phyloP scores from a whole-genome alignment of 2,888 invertebrate genomes.

The Anagyrus pseudococci region DNA sequence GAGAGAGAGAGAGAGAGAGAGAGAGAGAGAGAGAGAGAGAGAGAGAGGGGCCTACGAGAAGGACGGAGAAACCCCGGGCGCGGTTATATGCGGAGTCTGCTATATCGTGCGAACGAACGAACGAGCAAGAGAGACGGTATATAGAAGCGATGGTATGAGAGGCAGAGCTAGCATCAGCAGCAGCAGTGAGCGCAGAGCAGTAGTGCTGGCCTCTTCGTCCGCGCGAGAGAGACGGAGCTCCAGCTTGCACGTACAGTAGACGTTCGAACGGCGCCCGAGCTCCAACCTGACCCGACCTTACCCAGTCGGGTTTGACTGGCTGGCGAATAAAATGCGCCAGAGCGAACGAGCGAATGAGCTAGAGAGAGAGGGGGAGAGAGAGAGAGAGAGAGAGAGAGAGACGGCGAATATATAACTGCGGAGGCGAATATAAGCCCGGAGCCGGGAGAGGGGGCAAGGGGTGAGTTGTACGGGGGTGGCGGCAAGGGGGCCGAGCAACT shows the following conservation, averaged over 20 bases:
- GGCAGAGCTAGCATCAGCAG: too few relatives aligned
- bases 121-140: conserved; percentile 11
- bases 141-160: background rate
- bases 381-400: conserved; percentile 15
- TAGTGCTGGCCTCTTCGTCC: too few relatives aligned
- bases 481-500: background rate
- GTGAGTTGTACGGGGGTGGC: background rate
- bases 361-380: conserved; percentile 16
- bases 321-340: background rate
- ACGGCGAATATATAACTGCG: conserved; percentile 17
- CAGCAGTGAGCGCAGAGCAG: background rate
- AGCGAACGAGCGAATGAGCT: background rate
- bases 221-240: too few relatives aligned
- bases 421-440: conserved; percentile 3
- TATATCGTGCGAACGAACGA: background rate
- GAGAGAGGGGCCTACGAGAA: too few relatives aligned
- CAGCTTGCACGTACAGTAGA: background rate
- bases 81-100: background rate
- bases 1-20: too few relatives aligned
- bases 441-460: background rate
- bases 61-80: too few relatives aligned
- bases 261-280: too few relatives aligned
- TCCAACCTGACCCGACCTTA: background rate
- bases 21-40: too few relatives aligned
- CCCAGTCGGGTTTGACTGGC: background rate